A percentile compares a stretch with the other conserved stretches of the same genome.
These are phyloP conservation scores for Bradypodion ventrale DNA, from an alignment of 2,797 vertebrate genomes.

Conservation along the genomic window DNA sequence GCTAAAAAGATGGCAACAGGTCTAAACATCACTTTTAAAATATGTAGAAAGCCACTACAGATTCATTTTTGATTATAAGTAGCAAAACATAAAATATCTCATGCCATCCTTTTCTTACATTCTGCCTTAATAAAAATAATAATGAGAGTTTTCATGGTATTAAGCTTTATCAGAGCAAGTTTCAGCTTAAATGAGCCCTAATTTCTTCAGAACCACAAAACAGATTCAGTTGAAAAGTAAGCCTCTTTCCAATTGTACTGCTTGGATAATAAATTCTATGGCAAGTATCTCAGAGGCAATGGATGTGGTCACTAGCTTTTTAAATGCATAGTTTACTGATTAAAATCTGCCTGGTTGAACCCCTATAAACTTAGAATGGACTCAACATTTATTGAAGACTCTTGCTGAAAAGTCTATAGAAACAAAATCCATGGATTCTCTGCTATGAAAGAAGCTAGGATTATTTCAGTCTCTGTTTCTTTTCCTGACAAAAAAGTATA, in stretches of 20 bases:
- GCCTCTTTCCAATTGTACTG: constrained; percentile 63
- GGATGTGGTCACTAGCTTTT: constrained; percentile 71
- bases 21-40: constrained; percentile 46
- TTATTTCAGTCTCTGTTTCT: constrained; percentile 22
- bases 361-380: constrained; percentile 64
- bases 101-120: background rate
- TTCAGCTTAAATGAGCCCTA: constrained; percentile 64
- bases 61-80: constrained; percentile 60
- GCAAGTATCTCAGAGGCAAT: constrained; percentile 70
- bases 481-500: constrained; percentile 6
- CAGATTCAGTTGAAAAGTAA: constrained; percentile 64
- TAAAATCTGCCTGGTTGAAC: constrained; percentile 71
- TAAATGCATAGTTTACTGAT: constrained; percentile 66
- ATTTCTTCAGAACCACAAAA: constrained; percentile 59
- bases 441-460: constrained; percentile 18
- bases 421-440: constrained; percentile 21
- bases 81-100: constrained; percentile 31
- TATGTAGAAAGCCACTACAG: constrained; percentile 65
- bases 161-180: constrained; percentile 66
- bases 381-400: constrained; percentile 63
- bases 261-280: constrained; percentile 62
- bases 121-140: constrained; percentile 21
- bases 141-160: constrained; percentile 64
- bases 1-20: constrained; percentile 52
- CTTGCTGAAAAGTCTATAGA: constrained; percentile 65